These are phyloP conservation scores for Microctonus brassicae DNA, from an alignment of 2,888 invertebrate species.

Conservation along the genomic window DNA sequence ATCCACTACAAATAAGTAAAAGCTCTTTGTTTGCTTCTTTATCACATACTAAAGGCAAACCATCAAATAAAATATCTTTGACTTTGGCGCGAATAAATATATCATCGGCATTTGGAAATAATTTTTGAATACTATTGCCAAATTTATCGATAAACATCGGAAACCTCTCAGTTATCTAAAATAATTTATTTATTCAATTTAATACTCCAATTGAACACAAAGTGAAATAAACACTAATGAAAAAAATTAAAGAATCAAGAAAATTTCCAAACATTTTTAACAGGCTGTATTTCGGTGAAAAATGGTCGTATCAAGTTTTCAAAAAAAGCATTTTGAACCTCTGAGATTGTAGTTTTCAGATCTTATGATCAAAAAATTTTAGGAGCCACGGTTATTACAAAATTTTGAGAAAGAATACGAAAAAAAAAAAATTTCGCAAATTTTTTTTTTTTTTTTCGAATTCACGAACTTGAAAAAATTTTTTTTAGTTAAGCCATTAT, in stretches of 20 bases:
- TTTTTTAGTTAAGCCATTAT: too few species aligned
- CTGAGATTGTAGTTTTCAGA: too few species aligned
- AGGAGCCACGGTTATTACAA: too few species aligned
- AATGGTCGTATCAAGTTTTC: too few species aligned
- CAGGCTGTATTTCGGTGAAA: too few species aligned
- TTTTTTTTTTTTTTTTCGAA: too few species aligned
- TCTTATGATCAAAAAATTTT: too few species aligned
- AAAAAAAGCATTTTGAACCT: too few species aligned
- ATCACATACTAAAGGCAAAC: constrained; percentile 72
- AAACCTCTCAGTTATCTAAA: constrained; percentile 69
- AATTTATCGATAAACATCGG: constrained; percentile 69
- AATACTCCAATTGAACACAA: background rate
- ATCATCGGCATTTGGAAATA: constrained; percentile 71
- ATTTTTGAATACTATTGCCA: constrained; percentile 72
- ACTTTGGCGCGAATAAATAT: constrained; percentile 72
- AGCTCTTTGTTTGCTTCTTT: constrained; percentile 52
- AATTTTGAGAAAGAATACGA: too few species aligned
- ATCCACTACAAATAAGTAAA: constrained; percentile 47
- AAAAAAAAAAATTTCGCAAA: too few species aligned
- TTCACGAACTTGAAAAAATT: too few species aligned
- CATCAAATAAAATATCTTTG: constrained; percentile 74
- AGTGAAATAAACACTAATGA: background rate
- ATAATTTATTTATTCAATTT: background rate
- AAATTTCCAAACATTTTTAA: too few species aligned
- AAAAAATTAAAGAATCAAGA: background rate